Percentiles rank a stretch among this genome's conserved stretches.
Conservation (phyloP, 2,888 invertebrate genomes). For the Suillia variegata region DNA sequence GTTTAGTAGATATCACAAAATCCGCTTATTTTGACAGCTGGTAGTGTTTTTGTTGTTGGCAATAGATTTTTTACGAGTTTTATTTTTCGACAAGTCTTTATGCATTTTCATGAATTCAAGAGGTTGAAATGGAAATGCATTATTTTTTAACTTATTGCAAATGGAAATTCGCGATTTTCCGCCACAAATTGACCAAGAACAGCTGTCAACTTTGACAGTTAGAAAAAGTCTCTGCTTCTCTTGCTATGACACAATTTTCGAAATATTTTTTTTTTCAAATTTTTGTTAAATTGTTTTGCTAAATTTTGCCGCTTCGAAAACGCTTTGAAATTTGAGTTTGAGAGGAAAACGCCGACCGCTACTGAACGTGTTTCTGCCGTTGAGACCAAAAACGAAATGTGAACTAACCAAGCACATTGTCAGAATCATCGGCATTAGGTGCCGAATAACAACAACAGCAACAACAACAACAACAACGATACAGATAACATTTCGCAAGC, state of each 20-base stretch:
- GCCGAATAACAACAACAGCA: neutral
- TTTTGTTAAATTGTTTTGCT: neutral
- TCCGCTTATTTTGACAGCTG: constrained; percentile 26
- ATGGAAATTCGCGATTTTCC: too few species aligned
- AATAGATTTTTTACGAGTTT: constrained; percentile 53
- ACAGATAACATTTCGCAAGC: too few species aligned
- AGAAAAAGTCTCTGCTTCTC: constrained; percentile 28
- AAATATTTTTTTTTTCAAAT: neutral
- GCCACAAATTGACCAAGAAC: too few species aligned
- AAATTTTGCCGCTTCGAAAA: neutral
- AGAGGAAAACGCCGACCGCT: constrained; percentile 2
- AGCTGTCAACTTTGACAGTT: constrained; percentile 15
- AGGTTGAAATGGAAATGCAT: constrained; percentile 32
- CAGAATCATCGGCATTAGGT: constrained; percentile 27
- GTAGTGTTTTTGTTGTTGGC: constrained; percentile 20
- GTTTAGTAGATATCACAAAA: constrained; percentile 50
- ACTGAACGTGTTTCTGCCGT: constrained; percentile 28
- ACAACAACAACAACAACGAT: too few species aligned
- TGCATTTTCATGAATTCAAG: constrained; percentile 55
- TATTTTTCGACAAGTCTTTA: constrained; percentile 57
- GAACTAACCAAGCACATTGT: constrained; percentile 33
- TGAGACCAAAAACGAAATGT: constrained; percentile 30
- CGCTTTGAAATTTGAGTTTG: too few species aligned
- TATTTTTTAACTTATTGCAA: constrained; percentile 18
- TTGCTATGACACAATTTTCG: neutral